Conservation (phyloP, 2,113 vertebrate species). For the Beaufortia kweichowensis region DNA sequence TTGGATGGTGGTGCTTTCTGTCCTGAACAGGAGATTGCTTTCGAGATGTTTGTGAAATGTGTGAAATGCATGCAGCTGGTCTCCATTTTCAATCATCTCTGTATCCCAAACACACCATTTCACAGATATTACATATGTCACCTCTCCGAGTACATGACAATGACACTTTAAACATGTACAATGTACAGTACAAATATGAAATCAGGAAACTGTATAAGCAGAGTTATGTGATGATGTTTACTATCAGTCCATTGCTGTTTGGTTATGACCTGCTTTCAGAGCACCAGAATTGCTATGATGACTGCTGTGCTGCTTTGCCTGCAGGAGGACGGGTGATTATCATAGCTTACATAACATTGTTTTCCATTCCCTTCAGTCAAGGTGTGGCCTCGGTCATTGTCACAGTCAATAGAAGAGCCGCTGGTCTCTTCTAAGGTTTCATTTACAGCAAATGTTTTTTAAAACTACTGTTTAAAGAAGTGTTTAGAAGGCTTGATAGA, state of each 20-base stretch:
- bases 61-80: constrained; percentile 47
- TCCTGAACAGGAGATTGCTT: constrained; percentile 37
- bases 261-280: constrained; percentile 23
- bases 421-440: background rate
- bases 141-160: background rate
- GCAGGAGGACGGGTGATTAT: constrained; percentile 41
- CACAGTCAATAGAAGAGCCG: constrained; percentile 19
- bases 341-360: constrained; percentile 38
- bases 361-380: constrained; percentile 30
- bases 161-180: background rate
- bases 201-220: background rate
- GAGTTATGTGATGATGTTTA: background rate
- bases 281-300: constrained; percentile 23
- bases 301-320: constrained; percentile 35
- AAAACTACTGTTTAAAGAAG: background rate
- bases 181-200: background rate
- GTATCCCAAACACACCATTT: background rate
- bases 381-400: constrained; percentile 39
- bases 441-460: background rate
- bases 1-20: background rate
- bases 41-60: constrained; percentile 40
- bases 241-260: background rate
- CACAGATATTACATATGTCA: background rate
- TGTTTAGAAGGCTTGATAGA: no score
- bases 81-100: constrained; percentile 10